Conservation (phyloP, 2,888 invertebrate genomes). For the Hypolimnas misippus region DNA sequence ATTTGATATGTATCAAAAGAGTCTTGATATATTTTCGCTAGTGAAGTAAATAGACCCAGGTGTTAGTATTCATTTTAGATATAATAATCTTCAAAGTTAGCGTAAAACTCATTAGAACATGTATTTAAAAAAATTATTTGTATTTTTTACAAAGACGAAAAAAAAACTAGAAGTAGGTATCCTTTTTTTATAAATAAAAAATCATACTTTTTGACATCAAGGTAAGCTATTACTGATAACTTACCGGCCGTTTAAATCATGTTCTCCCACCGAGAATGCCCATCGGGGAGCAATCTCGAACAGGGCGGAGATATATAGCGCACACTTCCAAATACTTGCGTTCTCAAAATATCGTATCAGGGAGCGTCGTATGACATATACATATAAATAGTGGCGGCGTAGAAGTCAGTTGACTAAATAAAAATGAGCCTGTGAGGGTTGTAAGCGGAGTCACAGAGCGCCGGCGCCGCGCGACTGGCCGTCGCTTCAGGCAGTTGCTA, state of each 20-base stretch:
- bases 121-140: too few relatives aligned
- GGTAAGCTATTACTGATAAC: constrained; percentile 27
- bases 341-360: constrained; percentile 79
- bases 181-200: not conserved
- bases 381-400: constrained; percentile 78
- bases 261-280: constrained; percentile 51
- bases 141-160: not conserved
- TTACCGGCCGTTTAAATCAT: constrained; percentile 56
- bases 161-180: not conserved
- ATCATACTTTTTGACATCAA: constrained; percentile 5
- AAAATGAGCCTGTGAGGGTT: constrained; percentile 78
- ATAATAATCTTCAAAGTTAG: too few relatives aligned
- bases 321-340: constrained; percentile 72
- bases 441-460: constrained; percentile 69
- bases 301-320: constrained; percentile 62
- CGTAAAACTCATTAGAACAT: too few relatives aligned
- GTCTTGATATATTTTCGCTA: not conserved
- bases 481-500: constrained; percentile 64
- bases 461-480: constrained; percentile 75
- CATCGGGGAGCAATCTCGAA: constrained; percentile 64
- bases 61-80: too few relatives aligned
- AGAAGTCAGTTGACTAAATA: constrained; percentile 83
- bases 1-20: not conserved
- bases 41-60: too few relatives aligned
- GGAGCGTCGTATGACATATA: constrained; percentile 60